Evolutionary conservation across 1,140 invertebrate genomes (phyloP), one percentile per base, ranked within the genome.

Genomic region (Calephelis nemesis): DNA sequence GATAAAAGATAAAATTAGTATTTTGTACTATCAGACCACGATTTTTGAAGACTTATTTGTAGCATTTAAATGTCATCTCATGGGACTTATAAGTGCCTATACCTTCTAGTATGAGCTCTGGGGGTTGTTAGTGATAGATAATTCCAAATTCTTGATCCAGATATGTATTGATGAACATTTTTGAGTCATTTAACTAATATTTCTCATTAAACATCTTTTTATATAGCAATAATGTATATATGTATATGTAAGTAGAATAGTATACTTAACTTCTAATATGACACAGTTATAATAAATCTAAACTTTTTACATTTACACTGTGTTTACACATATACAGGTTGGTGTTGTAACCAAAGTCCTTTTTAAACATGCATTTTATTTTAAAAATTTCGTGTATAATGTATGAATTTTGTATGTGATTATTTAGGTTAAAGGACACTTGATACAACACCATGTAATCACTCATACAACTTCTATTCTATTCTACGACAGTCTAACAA

Each of bases 401-500:
- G 19, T n/a, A 47, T 65, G 10, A 11, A 54, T 66, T 47, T 62
- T 64, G 42, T 66, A 39, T 60, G 39, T 62, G 60, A 47, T 62
- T 69, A 68, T 69, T 47, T 65, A 63, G 15, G 54, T 47, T 11
- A 71, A 78, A 79, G 71, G 70, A 72, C 75, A 70, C 48, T 74
- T 66, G 72, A 73, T 71, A 76, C 75, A 79, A 52, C 68, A 72
- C 68, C 70, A 60, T 65, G 68, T 78, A 67, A 77, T 54, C 69
- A 71, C 82, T 87, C 84, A 78, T 87, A 88, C 83, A 84, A 81
- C 78, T 74, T 74, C 84, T 88, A 88, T 65, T 82, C 86, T 89
- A 91, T 69, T 77, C 86, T 91, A 91, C 80, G 83, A 89, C 89
- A 91, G 89, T 91, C 89, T 91, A 91, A 88, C 74, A 76, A 78